A percentile compares a stretch with the other conserved stretches of the same genome.
These are phyloP conservation scores for Mirounga angustirostris DNA, from an alignment of 2,113 vertebrate genomes.

Conservation along the genomic window DNA sequence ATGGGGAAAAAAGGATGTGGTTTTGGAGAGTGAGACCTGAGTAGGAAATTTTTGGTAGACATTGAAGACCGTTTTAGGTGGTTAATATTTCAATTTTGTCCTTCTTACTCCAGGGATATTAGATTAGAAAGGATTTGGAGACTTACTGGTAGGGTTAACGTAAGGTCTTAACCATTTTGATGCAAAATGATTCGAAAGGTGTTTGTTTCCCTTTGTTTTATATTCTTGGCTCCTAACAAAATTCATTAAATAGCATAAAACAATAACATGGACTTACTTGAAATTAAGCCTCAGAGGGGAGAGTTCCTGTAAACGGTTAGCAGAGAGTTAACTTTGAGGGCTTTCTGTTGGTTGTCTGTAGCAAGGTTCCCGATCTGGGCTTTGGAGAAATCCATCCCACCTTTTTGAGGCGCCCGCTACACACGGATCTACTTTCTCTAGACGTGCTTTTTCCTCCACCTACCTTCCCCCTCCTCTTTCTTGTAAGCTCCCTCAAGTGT, in stretches of 20 bases:
- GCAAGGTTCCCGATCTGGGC: neutral
- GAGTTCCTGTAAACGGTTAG: neutral
- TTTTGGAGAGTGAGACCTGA: neutral
- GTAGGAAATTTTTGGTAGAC: neutral
- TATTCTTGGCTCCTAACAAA: neutral
- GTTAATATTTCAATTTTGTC: neutral
- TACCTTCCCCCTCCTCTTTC: neutral
- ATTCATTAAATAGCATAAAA: neutral
- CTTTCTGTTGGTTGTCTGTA: neutral
- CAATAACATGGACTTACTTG: neutral
- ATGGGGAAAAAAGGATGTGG: neutral
- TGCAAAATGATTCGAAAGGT: neutral
- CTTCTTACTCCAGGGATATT: neutral
- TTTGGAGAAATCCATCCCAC: slow-evolving; percentile 76
- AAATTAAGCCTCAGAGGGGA: neutral
- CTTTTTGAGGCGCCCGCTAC: slow-evolving; percentile 63
- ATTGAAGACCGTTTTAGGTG: neutral
- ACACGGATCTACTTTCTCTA: slow-evolving; percentile 79
- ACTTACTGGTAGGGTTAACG: neutral
- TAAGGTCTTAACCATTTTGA: neutral
- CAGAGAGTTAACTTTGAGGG: slow-evolving; percentile 63
- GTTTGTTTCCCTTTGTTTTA: neutral
- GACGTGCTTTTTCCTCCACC: neutral
- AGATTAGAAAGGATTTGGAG: neutral
- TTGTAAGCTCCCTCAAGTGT: neutral